These are phyloP conservation scores for Achroia grisella DNA, from an alignment of 1,140 invertebrate genomes.

Conservation along the genomic window DNA sequence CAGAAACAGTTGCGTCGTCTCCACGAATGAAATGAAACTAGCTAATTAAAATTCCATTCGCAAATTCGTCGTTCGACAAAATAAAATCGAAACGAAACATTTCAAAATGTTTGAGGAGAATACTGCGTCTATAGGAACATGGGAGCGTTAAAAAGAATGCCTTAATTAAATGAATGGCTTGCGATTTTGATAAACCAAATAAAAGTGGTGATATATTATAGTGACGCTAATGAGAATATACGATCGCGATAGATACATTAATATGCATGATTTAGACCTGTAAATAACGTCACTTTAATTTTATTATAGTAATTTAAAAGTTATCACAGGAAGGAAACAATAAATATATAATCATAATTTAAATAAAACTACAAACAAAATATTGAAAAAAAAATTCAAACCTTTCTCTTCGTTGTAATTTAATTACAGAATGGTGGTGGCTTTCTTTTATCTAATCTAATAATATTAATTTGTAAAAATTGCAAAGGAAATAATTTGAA, in stretches of 20 bases:
- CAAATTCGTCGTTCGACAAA: slow-evolving; percentile 31
- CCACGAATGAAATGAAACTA: background rate
- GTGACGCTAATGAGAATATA: slow-evolving; percentile 53
- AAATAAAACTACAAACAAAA: too few relatives aligned
- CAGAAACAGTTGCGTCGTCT: too few relatives aligned
- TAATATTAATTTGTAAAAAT: too few relatives aligned
- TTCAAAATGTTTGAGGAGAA: slow-evolving; percentile 50
- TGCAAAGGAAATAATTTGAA: too few relatives aligned
- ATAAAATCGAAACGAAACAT: slow-evolving; percentile 37
- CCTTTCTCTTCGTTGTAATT: too few relatives aligned
- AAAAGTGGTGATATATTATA: slow-evolving; percentile 37
- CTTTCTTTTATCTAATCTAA: too few relatives aligned
- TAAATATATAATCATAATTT: too few relatives aligned
- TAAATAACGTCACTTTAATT: too few relatives aligned
- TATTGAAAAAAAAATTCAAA: too few relatives aligned
- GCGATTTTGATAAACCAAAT: slow-evolving; percentile 38
- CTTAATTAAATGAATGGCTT: slow-evolving; percentile 61
- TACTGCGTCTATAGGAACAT: slow-evolving; percentile 4
- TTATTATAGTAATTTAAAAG: too few relatives aligned
- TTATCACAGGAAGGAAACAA: too few relatives aligned
- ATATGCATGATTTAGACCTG: slow-evolving; percentile 2
- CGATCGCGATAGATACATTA: slow-evolving; percentile 10
- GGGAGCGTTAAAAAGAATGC: slow-evolving; percentile 43
- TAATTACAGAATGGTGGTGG: too few relatives aligned
- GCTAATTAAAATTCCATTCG: slow-evolving; percentile 59